Base-by-base conservation (phyloP, 2,888 invertebrate species). In the Thumatha senex region DNA sequence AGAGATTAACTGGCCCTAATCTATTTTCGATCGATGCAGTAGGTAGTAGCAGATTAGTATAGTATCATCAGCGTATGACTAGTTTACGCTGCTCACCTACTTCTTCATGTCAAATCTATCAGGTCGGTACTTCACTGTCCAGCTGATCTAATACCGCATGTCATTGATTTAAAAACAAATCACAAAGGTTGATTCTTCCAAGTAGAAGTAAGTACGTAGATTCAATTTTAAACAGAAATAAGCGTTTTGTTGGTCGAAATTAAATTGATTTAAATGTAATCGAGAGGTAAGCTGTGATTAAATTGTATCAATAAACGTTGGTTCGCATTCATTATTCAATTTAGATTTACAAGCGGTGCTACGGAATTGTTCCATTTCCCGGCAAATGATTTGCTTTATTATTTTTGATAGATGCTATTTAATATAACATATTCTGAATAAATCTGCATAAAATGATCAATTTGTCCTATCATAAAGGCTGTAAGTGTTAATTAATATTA, bases 341-440 rank as follows among this genome's bases (percentile, higher is more conserved):
- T 30, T 54, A 11, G 40, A 46, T 51, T 60, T 29, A 51, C 40
- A 53, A 13, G 41, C 35, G 13, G 47, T 47, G 49, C 51, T 47
- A 38, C 48, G 12, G 31, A 49, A 54, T 51, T 44, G 15, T 7
- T 36, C 24, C 15, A 24, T 42, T 29, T 31, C 30, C 36, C 31
- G 24, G 44, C 31, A 13, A 24, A 40, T 46, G 46, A 13, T 38
- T 44, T 15, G 36, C 12, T 15, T 30, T 3, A 40, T 34, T 39
- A 51, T 39, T 43, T 45, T 9, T 36, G 14, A 14, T 36, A 14
- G 14, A 36, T 36, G 14, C 13, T 14, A 40, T 30, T 13, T 13
- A 29, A 41, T 14, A 24, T 41, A 13, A 29, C 12, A 8, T 29
- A 12, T 2, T 29, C 30, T 13, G 11, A 41, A 41, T 41, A 41